Conservation (phyloP, 1,140 invertebrate species). For the Nymphalis io region DNA sequence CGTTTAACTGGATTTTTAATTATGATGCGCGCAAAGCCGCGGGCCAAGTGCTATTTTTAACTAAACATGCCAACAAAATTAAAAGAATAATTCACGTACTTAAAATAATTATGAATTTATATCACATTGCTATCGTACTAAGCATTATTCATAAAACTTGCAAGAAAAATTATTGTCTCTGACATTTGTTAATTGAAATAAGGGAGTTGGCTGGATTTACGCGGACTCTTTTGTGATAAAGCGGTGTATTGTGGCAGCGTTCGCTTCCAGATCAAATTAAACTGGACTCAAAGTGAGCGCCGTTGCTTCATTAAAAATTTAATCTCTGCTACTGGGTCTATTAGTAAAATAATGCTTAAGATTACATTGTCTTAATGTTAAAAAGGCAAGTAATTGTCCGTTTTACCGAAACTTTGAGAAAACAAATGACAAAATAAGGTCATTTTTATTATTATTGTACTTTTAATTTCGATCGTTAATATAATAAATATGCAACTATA, state of each 20-base stretch:
- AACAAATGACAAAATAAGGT: no score
- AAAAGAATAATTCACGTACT: no score
- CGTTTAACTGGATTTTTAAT: no score
- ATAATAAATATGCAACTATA: no score
- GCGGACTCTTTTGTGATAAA: conserved; percentile 22
- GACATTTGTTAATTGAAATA: conserved; percentile 20
- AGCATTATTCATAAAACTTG: neutral
- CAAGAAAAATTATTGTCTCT: conserved; percentile 9
- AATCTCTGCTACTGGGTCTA: conserved; percentile 21
- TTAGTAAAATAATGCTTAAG: conserved; percentile 24
- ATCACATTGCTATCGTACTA: neutral
- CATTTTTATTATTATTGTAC: no score
- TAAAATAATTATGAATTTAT: conserved; percentile 1
- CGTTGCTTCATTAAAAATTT: conserved; percentile 34
- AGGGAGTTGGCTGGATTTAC: conserved; percentile 22
- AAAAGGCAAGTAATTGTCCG: neutral
- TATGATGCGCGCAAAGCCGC: no score
- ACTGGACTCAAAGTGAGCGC: conserved; percentile 30
- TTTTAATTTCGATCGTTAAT: no score
- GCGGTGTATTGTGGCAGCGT: conserved; percentile 24
- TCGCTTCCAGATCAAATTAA: conserved; percentile 27
- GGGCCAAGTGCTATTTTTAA: no score
- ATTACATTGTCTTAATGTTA: neutral
- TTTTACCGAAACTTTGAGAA: no score
- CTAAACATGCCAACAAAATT: no score